Evolutionary conservation across 2,888 invertebrate genomes (phyloP), one percentile per base, ranked within the genome.

Genomic region (Drosophila subsilvestris): DNA sequence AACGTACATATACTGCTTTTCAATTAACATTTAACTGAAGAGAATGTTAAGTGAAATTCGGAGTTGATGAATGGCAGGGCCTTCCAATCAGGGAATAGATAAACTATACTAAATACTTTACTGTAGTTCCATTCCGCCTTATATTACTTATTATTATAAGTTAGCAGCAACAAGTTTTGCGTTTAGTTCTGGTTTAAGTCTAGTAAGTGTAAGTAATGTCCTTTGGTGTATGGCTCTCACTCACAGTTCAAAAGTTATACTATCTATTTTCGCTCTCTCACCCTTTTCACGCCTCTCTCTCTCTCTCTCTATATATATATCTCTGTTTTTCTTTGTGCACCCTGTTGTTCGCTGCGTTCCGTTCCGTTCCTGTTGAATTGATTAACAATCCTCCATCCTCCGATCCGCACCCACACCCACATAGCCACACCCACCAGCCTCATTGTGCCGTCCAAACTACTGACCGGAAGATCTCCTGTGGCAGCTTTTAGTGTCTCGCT

Each of bases 1-100:
- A 43, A 20, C 12, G 22, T 10, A 43, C 37, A 18, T 54, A 50
- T 25, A 63, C 61, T 42, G 74, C 63, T 76, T 63, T 51, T 51
- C 37, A 20, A 32, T 62, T 66, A 59, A 51, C 43, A 50, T 58
- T 72, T 75, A 75, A 59, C 70, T 57, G 51, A 68, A 50, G 49
- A 61, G 63, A 72, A 77, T 75, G 70, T 79, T 71, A 76, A 63
- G 78, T 90, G 90, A 90, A 90, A 90, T 90, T 90, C 90, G 90
- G 90, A 90, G 90, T 89, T 76, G 77, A 84, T 89, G 78, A 86
- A 59, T 67, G 57, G 57, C 65, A 73, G 75, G 67, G 63, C 49
- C 47, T 53, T 12, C 43, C 42, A 47, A n/a, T 55, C 37, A 54
- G 45, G n/a, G 45, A 47, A 43, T 32, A 48, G 9, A 2, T 7